Evolutionary conservation across 2,113 vertebrate genomes (phyloP).

Genomic region (Syrrhaptes paradoxus): DNA sequence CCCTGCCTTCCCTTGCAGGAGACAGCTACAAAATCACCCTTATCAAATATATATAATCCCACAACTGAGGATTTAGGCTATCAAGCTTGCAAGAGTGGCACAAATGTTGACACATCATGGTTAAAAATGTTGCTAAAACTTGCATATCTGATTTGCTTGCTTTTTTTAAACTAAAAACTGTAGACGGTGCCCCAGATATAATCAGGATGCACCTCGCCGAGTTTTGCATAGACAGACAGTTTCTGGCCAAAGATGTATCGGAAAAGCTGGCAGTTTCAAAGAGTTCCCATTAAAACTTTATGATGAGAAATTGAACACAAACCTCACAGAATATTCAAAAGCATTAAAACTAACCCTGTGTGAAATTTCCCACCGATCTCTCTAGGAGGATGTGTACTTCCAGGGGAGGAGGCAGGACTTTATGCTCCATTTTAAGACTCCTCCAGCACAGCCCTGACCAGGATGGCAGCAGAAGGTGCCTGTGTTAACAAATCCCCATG

Average conservation of each 20-base stretch:
- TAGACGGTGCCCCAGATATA: neutral
- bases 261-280: constrained; percentile 33
- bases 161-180: neutral
- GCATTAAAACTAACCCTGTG: constrained; percentile 57
- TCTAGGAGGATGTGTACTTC: neutral
- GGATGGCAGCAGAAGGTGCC: neutral
- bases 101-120: neutral
- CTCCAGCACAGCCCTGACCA: neutral
- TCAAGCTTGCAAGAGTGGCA: constrained; percentile 17
- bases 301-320: constrained; percentile 42
- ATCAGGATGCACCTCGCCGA: constrained; percentile 35
- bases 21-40: neutral
- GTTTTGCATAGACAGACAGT: constrained; percentile 45
- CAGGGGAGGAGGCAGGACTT: constrained; percentile 21
- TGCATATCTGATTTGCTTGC: constrained; percentile 8
- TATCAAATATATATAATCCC: neutral
- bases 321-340: constrained; percentile 22
- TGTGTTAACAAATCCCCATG: neutral
- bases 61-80: constrained; percentile 1
- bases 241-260: constrained; percentile 28
- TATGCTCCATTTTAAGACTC: constrained; percentile 57
- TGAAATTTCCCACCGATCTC: constrained; percentile 15
- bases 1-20: neutral
- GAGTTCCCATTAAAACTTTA: constrained; percentile 63
- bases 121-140: constrained; percentile 40